phyloP scores from a whole-genome alignment of 2,888 invertebrate species.

The Volucella zonaria region DNA sequence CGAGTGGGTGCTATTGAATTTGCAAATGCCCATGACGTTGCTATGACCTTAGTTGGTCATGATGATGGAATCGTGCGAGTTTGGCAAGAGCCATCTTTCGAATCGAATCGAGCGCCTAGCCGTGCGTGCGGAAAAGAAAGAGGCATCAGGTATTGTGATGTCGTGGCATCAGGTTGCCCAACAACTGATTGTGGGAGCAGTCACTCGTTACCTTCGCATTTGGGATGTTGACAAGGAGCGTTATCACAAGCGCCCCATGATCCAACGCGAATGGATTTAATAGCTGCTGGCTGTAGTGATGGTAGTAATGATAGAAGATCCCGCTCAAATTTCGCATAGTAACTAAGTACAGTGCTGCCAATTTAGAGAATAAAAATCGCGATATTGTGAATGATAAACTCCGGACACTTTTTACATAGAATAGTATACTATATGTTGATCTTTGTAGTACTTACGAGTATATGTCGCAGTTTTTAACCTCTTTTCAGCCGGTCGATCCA shows the following conservation, averaged over 20 bases:
- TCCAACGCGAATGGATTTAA: constrained; percentile 82
- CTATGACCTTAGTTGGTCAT: constrained; percentile 87
- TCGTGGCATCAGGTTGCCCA: constrained; percentile 93
- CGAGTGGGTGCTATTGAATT: constrained; percentile 93
- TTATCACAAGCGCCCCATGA: constrained; percentile 81
- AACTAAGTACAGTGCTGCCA: too few species aligned
- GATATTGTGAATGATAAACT: too few species aligned
- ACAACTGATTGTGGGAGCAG: constrained; percentile 91
- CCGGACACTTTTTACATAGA: too few species aligned
- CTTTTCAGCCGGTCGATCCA: too few species aligned
- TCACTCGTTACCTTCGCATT: constrained; percentile 89
- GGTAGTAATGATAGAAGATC: too few species aligned
- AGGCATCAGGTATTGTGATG: constrained; percentile 86
- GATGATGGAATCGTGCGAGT: constrained; percentile 87
- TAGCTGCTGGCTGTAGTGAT: constrained; percentile 93
- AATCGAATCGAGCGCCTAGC: constrained; percentile 81
- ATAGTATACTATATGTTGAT: too few species aligned
- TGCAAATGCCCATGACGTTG: constrained; percentile 92
- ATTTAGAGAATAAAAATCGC: too few species aligned
- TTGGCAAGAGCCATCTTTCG: constrained; percentile 80
- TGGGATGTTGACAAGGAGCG: constrained; percentile 94
- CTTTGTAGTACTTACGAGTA: too few species aligned
- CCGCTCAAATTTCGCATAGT: too few species aligned
- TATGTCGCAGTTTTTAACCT: too few species aligned
- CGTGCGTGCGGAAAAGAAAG: constrained; percentile 80